A percentile compares a stretch with the other conserved stretches of the same genome.
phyloP scores from a whole-genome alignment of 2,888 invertebrate species.

The Ashinkailepas kermadecensis region DNA sequence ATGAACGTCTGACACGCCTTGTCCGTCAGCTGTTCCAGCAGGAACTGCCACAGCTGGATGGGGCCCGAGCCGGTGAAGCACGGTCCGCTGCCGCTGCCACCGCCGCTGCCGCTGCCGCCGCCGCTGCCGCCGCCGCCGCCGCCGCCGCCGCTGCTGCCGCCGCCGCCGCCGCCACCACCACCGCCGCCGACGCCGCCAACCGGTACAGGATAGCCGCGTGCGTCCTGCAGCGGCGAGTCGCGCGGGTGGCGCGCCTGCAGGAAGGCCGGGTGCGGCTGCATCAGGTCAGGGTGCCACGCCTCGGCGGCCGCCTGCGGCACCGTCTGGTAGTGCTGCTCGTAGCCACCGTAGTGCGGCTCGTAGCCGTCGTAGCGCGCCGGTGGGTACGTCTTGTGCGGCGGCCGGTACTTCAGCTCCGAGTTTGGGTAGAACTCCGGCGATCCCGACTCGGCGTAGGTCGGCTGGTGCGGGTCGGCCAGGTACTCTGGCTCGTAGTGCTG shows the following conservation, averaged over 20 bases:
- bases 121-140: slow-evolving; percentile 36
- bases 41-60: slow-evolving; percentile 96
- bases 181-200: slow-evolving; percentile 25
- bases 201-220: too few species aligned
- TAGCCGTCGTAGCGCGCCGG: slow-evolving; percentile 29
- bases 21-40: slow-evolving; percentile 65
- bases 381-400: slow-evolving; percentile 50
- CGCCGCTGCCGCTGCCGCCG: slow-evolving; percentile 34
- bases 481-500: slow-evolving; percentile 52
- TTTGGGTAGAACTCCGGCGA: slow-evolving; percentile 61
- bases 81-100: slow-evolving; percentile 46
- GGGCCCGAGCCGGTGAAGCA: slow-evolving; percentile 82
- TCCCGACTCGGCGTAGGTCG: slow-evolving; percentile 54
- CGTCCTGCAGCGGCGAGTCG: slow-evolving; percentile 35
- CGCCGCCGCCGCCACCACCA: slow-evolving; percentile 45
- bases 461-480: slow-evolving; percentile 49
- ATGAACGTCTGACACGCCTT: slow-evolving; percentile 87
- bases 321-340: slow-evolving; percentile 56
- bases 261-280: slow-evolving; percentile 49
- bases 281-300: slow-evolving; percentile 42
- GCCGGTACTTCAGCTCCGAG: slow-evolving; percentile 62
- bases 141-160: slow-evolving; percentile 42
- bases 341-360: slow-evolving; percentile 27
- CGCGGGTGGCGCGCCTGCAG: slow-evolving; percentile 35
- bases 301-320: slow-evolving; percentile 53